Percentiles rank a stretch among this genome's conserved stretches.
phyloP scores from a whole-genome alignment of 2,113 vertebrate species.

The Rhinolophus ferrumequinum region DNA sequence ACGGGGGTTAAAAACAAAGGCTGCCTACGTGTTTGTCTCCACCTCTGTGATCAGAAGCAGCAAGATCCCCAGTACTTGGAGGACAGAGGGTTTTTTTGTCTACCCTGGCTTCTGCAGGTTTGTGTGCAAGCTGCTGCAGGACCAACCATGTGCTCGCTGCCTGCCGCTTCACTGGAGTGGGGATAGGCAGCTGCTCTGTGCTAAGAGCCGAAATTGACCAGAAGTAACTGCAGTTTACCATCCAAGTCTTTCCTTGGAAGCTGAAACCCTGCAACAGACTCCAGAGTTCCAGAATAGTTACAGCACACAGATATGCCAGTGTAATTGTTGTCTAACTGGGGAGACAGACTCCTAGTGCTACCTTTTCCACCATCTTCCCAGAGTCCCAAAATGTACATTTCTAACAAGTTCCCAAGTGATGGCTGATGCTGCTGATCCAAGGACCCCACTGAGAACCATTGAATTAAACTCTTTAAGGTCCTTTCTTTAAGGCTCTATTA shows the following conservation, averaged over 20 bases:
- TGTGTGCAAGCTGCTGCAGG: neutral
- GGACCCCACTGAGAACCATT: neutral
- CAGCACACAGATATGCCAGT: neutral
- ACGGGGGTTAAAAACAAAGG: fast-evolving
- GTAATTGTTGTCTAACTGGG: neutral
- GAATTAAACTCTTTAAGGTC: neutral
- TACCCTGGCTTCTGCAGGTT: neutral
- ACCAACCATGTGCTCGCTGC: neutral
- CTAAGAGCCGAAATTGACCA: neutral
- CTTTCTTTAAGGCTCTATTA: neutral
- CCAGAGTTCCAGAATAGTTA: neutral
- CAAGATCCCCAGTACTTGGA: neutral
- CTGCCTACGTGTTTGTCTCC: neutral
- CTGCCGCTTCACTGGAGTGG: neutral
- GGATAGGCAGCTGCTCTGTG: neutral
- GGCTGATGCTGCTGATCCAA: neutral
- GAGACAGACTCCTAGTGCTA: neutral
- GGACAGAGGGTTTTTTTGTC: neutral
- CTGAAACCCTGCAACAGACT: neutral
- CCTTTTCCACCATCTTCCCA: neutral
- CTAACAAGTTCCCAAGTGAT: neutral
- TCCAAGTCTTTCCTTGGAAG: neutral
- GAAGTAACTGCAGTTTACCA: neutral
- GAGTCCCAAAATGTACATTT: neutral
- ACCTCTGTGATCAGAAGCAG: neutral